Evolutionary conservation across 2,113 vertebrate species (phyloP).

Genomic region (Tetraodon nigroviridis): DNA sequence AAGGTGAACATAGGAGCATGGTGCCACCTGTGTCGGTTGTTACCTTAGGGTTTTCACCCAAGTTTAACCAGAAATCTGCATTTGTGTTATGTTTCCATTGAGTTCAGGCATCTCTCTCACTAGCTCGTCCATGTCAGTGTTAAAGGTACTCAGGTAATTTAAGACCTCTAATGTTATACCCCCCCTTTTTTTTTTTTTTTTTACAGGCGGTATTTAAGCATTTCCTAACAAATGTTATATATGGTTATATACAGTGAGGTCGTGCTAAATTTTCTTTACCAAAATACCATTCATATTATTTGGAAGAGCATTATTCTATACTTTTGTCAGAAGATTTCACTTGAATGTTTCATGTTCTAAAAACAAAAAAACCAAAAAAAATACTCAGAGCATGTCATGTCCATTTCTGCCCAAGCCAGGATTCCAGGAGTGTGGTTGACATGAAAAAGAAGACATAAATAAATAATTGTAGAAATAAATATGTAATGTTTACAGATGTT

Average conservation of each 20-base stretch:
- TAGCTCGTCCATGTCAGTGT: slow-evolving; percentile 51
- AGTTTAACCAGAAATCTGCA: no score
- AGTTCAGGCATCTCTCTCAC: slow-evolving; percentile 26
- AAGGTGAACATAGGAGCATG: no score
- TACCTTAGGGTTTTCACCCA: no score
- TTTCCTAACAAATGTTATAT: slow-evolving; percentile 21
- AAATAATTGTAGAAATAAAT: slow-evolving; percentile 26
- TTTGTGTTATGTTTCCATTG: not conserved
- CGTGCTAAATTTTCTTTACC: slow-evolving; percentile 10
- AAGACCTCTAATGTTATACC: slow-evolving; percentile 54
- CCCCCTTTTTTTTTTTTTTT: no score
- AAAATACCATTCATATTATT: slow-evolving; percentile 27
- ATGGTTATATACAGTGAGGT: slow-evolving; percentile 1
- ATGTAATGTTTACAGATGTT: slow-evolving; percentile 39
- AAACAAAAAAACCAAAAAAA: no score
- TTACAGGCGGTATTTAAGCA: slow-evolving; percentile 34
- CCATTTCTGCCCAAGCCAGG: slow-evolving; percentile 20
- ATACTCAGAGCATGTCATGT: no score
- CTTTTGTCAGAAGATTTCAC: slow-evolving; percentile 24
- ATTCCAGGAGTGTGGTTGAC: slow-evolving; percentile 35
- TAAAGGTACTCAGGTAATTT: slow-evolving; percentile 69
- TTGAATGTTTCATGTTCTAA: slow-evolving; percentile 45
- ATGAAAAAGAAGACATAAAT: slow-evolving; percentile 42
- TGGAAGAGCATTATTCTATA: slow-evolving; percentile 4
- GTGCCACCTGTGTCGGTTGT: no score